Percentiles rank a stretch among this genome's conserved stretches.
phyloP scores from a whole-genome alignment of 2,113 vertebrate genomes.

The Colinus virginianus region DNA sequence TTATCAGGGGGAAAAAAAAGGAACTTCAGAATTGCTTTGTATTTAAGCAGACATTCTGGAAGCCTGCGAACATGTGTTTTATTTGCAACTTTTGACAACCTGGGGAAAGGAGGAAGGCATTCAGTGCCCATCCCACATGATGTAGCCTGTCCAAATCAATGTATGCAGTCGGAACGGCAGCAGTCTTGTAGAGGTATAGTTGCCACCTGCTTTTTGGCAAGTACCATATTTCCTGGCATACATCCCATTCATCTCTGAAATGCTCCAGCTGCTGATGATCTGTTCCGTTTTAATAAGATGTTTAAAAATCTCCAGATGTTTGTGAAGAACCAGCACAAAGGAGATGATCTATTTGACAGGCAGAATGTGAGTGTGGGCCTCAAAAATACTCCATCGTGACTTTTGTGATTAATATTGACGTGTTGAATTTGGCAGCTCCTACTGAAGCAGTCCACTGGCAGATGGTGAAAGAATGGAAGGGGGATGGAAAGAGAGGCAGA shows the following conservation, averaged over 20 bases:
- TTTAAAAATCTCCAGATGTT: slow-evolving; percentile 86
- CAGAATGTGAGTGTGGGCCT: slow-evolving; percentile 58
- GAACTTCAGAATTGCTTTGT: neutral
- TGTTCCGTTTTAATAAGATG: slow-evolving; percentile 75
- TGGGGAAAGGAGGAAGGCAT: neutral
- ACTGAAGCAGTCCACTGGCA: slow-evolving; percentile 14
- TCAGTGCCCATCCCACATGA: neutral
- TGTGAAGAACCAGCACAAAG: slow-evolving; percentile 76
- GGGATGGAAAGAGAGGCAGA: slow-evolving; percentile 15
- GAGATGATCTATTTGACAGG: slow-evolving; percentile 83
- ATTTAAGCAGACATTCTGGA: neutral
- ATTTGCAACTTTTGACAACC: neutral
- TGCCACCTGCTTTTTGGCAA: slow-evolving; percentile 59
- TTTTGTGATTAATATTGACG: slow-evolving; percentile 46
- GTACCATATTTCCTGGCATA: slow-evolving; percentile 15
- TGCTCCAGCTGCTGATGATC: slow-evolving; percentile 51
- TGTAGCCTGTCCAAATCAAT: neutral
- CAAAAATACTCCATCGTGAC: neutral
- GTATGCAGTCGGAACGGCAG: neutral
- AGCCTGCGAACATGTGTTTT: neutral
- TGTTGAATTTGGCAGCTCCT: slow-evolving; percentile 54
- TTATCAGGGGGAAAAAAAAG: neutral
- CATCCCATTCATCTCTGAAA: slow-evolving; percentile 19
- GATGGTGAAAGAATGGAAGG: slow-evolving; percentile 27
- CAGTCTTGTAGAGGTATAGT: neutral